Conservation (phyloP, 2,888 invertebrate species). For the Mimumesa dahlbomi region DNA sequence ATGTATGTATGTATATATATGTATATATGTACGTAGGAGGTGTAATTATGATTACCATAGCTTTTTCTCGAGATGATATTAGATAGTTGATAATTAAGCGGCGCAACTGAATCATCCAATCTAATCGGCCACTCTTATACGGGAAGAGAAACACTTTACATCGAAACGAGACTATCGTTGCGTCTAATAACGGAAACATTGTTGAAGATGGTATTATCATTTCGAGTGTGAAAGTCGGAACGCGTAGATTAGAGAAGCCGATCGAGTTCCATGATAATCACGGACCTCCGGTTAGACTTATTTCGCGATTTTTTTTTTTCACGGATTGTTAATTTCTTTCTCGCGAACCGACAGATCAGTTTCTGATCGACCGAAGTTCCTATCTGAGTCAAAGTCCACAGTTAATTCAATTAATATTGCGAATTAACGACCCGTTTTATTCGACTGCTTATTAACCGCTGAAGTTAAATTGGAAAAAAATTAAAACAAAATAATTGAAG, state of each 20-base stretch:
- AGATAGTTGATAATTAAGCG: neutral
- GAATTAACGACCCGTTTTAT: no score
- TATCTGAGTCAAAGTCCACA: neutral
- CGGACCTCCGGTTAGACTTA: neutral
- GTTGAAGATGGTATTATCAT: neutral
- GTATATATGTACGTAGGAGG: no score
- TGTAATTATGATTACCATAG: no score
- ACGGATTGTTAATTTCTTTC: slow-evolving; percentile 23
- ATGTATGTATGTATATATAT: no score
- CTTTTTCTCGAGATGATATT: neutral
- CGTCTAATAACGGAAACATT: no score
- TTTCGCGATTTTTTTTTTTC: slow-evolving; percentile 17
- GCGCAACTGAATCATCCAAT: neutral
- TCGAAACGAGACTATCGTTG: neutral
- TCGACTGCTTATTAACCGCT: no score
- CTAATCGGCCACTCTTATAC: neutral
- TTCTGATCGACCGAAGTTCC: neutral
- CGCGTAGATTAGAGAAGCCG: slow-evolving; percentile 22
- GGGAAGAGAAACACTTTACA: neutral
- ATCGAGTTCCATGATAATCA: slow-evolving; percentile 43
- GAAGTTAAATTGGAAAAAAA: no score
- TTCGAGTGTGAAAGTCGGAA: neutral
- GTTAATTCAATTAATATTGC: neutral
- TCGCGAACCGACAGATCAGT: neutral
- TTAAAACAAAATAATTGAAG: no score